Evolutionary conservation across 2,113 vertebrate species (phyloP).

Genomic region (Pollimyrus isidori): DNA sequence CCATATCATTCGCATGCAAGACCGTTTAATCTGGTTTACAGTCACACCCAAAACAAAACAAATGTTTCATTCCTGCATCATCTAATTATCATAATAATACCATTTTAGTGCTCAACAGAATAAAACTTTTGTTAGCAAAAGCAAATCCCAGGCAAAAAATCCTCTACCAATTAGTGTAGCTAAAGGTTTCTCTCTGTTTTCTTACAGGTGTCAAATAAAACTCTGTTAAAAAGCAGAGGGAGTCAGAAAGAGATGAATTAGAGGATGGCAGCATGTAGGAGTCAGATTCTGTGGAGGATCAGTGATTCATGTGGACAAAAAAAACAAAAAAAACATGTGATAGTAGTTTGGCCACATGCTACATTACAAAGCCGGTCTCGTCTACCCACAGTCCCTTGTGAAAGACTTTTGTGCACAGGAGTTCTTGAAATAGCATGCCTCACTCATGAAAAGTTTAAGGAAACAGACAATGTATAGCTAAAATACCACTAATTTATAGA

Average conservation of each 20-base stretch:
- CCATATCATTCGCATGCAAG: not conserved
- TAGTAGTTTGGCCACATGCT: not conserved
- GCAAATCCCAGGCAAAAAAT: not conserved
- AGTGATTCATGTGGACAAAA: not conserved
- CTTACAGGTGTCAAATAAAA: not conserved
- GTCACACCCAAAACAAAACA: not conserved
- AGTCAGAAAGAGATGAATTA: not conserved
- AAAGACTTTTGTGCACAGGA: not conserved
- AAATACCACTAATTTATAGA: not conserved
- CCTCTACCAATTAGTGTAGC: not conserved
- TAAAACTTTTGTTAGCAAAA: not conserved
- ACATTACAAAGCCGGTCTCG: not conserved
- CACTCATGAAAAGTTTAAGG: not conserved
- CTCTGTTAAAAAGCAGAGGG: not conserved
- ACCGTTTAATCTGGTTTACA: not conserved
- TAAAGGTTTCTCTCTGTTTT: not conserved
- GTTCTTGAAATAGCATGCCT: not conserved
- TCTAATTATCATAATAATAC: not conserved
- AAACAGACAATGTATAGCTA: not conserved
- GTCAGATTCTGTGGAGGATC: not conserved
- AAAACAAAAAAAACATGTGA: not conserved
- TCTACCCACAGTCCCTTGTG: not conserved
- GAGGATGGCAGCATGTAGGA: not conserved
- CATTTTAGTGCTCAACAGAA: slow-evolving; percentile 2
- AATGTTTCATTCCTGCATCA: not conserved